phyloP scores from a whole-genome alignment of 2,797 vertebrate species.

The Stomatorhinus walkeri region DNA sequence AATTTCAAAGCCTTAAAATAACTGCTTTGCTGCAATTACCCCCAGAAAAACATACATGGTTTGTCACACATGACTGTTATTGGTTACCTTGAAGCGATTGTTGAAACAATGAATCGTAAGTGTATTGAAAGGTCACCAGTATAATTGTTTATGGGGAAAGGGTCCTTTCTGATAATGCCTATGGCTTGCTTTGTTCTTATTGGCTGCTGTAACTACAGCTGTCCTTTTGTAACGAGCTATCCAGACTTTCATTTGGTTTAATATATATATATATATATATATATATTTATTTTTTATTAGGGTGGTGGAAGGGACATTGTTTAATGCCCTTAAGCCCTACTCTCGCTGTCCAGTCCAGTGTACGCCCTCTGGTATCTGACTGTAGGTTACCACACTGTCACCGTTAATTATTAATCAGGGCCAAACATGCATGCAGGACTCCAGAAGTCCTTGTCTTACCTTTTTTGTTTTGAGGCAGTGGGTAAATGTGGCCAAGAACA shows the following conservation, averaged over 20 bases:
- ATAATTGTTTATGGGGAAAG: background rate
- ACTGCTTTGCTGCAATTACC: background rate
- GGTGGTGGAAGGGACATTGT: background rate
- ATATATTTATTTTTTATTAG: background rate
- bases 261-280: background rate
- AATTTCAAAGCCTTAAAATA: constrained; percentile 32
- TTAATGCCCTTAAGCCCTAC: background rate
- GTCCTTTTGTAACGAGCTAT: background rate
- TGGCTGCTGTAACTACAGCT: background rate
- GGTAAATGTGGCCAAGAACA: background rate
- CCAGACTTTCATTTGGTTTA: background rate
- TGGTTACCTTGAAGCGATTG: background rate
- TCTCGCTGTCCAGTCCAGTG: background rate
- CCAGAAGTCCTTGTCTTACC: constrained; percentile 10
- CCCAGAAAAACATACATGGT: background rate
- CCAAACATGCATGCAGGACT: constrained; percentile 3
- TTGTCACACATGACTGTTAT: constrained; percentile 6
- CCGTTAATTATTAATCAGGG: background rate
- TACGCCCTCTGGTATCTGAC: background rate
- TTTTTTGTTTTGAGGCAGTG: background rate
- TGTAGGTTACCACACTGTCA: background rate
- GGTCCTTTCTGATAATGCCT: constrained; percentile 3
- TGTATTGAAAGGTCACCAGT: background rate
- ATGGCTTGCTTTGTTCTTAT: background rate
- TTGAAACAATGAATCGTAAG: background rate